Evolutionary conservation across 2,113 vertebrate species (phyloP).

Genomic region (Rynchops niger): DNA sequence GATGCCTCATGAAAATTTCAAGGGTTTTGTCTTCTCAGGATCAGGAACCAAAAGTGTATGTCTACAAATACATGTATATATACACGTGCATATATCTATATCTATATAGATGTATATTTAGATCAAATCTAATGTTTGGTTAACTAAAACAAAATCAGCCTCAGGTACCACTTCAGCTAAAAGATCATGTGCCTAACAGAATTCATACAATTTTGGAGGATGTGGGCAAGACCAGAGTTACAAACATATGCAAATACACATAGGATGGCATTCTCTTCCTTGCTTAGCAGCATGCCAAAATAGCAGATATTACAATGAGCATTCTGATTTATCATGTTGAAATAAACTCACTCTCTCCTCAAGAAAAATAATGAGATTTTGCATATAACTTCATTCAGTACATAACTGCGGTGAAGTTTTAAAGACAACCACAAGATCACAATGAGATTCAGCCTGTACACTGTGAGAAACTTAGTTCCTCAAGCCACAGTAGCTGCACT

Average conservation of each 20-base stretch:
- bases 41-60: neutral
- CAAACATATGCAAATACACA: neutral
- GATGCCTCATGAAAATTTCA: neutral
- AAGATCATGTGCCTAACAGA: neutral
- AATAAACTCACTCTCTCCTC: neutral
- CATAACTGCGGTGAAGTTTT: neutral
- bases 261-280: neutral
- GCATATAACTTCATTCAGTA: accelerated
- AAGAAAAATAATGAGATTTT: neutral
- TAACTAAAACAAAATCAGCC: neutral
- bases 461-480: neutral
- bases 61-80: neutral
- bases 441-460: neutral
- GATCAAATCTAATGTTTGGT: neutral
- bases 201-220: neutral
- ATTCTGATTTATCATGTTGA: neutral
- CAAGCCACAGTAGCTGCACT: neutral
- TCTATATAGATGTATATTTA: neutral
- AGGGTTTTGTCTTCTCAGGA: neutral
- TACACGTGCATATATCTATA: neutral
- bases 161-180: neutral
- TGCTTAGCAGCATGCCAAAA: neutral
- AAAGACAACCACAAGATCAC: neutral
- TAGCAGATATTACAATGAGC: neutral
- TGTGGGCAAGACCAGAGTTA: neutral